phyloP scores from a whole-genome alignment of 37 sponge, comb jelly and placozoan genomes.

The Halichondria panicea region DNA sequence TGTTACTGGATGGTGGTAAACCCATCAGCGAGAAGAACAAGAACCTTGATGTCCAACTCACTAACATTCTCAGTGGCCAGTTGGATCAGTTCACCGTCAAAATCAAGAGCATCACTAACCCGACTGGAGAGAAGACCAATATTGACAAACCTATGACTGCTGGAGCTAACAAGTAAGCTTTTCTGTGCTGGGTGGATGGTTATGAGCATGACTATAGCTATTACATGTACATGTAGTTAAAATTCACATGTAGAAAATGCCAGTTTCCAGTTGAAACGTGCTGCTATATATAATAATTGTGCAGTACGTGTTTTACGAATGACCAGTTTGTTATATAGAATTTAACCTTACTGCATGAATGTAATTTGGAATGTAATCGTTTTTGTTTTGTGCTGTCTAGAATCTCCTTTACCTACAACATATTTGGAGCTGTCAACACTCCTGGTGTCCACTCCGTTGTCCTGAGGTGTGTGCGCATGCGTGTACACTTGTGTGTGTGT shows the following conservation, averaged over 20 bases:
- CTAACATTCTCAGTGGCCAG: conserved; percentile 15
- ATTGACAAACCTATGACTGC: conserved; percentile 14
- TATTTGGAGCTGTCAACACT: conserved; percentile 28
- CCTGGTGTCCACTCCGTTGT: conserved; percentile 44
- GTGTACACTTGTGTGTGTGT: too few species aligned
- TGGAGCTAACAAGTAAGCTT: conserved; percentile 33
- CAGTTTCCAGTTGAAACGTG: too few species aligned
- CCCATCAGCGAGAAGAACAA: conserved; percentile 30
- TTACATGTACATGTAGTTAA: background rate
- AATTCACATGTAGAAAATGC: background rate
- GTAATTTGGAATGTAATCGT: background rate
- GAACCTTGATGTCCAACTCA: conserved; percentile 24
- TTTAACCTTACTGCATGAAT: too few species aligned
- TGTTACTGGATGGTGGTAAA: background rate
- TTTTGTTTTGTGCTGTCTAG: conserved; percentile 7
- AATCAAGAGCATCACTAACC: conserved; percentile 13
- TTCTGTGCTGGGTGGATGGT: background rate
- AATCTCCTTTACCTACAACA: conserved; percentile 23
- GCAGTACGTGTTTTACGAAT: too few species aligned
- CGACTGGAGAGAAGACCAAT: background rate
- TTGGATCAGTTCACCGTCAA: conserved; percentile 19
- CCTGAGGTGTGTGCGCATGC: conserved; percentile 42
- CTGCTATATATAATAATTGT: too few species aligned
- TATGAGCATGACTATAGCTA: background rate
- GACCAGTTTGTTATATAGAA: too few species aligned